These are phyloP conservation scores for Indri indri DNA, from an alignment of 2,113 vertebrate genomes.

Conservation along the genomic window DNA sequence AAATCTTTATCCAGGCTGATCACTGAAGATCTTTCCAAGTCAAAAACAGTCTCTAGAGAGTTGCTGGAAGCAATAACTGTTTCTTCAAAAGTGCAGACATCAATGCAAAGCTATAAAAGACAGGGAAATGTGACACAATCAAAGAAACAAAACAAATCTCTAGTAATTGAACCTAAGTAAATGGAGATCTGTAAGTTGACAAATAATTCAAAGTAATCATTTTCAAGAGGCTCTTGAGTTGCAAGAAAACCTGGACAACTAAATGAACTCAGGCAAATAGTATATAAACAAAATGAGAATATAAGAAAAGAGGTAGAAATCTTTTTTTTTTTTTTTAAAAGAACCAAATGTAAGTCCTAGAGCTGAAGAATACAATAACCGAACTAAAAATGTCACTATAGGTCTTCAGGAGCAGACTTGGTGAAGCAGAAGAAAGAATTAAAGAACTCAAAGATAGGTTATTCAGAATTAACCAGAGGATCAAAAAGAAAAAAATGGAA, in stretches of 20 bases:
- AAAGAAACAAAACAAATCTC: neutral
- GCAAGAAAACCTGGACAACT: neutral
- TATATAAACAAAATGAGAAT: neutral
- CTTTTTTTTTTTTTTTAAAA: neutral
- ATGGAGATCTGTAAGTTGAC: too few species aligned
- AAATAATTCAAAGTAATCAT: neutral
- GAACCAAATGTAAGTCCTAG: neutral
- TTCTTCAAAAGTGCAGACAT: neutral
- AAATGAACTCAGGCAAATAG: neutral
- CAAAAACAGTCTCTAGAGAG: neutral
- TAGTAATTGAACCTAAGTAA: neutral
- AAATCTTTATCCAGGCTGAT: neutral
- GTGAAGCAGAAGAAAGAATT: neutral
- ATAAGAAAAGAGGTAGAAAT: neutral
- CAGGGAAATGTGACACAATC: neutral
- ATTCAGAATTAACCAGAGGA: neutral
- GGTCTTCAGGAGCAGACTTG: neutral
- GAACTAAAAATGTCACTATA: neutral
- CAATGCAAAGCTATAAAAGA: neutral
- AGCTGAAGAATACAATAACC: neutral
- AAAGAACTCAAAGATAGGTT: neutral
- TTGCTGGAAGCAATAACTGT: neutral
- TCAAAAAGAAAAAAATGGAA: neutral
- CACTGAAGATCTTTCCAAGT: neutral
- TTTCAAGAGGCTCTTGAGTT: neutral